These are phyloP conservation scores for Notolabrus celidotus DNA, from an alignment of 2,797 vertebrate genomes.

Conservation along the genomic window DNA sequence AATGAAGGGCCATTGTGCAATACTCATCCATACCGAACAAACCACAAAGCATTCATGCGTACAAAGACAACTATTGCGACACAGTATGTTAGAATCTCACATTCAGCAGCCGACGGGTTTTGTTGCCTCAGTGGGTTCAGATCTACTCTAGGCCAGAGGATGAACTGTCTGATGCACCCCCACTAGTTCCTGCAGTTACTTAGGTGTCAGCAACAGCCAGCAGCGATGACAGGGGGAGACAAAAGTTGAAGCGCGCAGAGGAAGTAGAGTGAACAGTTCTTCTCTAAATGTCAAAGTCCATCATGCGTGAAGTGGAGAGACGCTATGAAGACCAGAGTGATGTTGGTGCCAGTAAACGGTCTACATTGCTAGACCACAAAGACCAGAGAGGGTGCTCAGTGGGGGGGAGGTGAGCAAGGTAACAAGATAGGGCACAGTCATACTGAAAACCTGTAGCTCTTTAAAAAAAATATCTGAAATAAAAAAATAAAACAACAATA, in stretches of 20 bases:
- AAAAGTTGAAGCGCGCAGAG: neutral
- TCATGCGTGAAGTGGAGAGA: slow-evolving; percentile 31
- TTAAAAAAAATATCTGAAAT: neutral
- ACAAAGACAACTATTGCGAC: slow-evolving; percentile 40
- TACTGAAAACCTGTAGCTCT: neutral
- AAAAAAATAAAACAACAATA: neutral
- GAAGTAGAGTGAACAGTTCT: neutral
- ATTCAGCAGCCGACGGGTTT: slow-evolving; percentile 2
- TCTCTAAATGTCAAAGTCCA: slow-evolving; percentile 64
- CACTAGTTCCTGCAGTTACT: slow-evolving; percentile 28
- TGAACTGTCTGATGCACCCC: slow-evolving; percentile 15
- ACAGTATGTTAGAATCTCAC: slow-evolving; percentile 37
- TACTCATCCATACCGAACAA: slow-evolving; percentile 12
- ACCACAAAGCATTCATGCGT: slow-evolving; percentile 39
- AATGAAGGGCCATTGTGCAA: slow-evolving; percentile 61
- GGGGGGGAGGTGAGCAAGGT: slow-evolving; percentile 53
- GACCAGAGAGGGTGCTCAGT: neutral
- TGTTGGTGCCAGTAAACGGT: slow-evolving; percentile 42
- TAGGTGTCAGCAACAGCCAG: slow-evolving; percentile 32
- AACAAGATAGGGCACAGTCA: slow-evolving; percentile 20
- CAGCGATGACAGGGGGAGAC: neutral
- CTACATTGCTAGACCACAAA: slow-evolving; percentile 47
- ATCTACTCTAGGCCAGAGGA: slow-evolving; percentile 33
- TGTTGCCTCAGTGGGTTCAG: slow-evolving; percentile 9
- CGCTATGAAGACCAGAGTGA: slow-evolving; percentile 20